These are phyloP conservation scores for Gallinago nigripennis DNA, from an alignment of 2,797 vertebrate genomes.

Conservation along the genomic window DNA sequence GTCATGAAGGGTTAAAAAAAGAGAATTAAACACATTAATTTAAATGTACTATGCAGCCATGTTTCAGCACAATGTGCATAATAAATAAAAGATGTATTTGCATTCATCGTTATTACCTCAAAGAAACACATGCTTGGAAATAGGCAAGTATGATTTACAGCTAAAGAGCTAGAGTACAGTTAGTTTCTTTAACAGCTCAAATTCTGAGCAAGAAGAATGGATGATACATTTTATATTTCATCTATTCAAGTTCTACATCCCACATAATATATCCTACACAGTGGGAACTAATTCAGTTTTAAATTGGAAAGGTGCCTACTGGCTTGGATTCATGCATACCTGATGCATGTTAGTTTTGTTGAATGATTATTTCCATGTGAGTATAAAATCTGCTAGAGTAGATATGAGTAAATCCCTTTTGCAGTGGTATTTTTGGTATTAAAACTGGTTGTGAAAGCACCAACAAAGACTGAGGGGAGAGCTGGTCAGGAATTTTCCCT, in stretches of 20 bases:
- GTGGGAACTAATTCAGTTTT: neutral
- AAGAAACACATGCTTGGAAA: neutral
- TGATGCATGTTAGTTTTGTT: neutral
- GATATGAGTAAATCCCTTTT: neutral
- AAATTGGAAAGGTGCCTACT: neutral
- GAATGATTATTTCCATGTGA: neutral
- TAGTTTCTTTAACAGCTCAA: neutral
- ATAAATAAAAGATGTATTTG: neutral
- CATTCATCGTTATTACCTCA: rapidly evolving
- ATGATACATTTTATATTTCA: neutral
- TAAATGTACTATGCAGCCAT: neutral
- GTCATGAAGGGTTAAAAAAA: neutral
- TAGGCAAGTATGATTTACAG: neutral
- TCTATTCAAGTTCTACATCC: neutral
- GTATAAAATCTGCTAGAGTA: neutral
- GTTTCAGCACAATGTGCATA: neutral
- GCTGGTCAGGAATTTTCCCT: neutral
- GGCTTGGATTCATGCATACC: neutral
- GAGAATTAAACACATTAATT: neutral
- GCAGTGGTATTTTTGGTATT: neutral
- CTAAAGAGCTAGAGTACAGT: neutral
- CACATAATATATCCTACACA: neutral
- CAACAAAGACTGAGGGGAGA: neutral
- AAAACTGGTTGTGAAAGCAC: slow-evolving; percentile 8
- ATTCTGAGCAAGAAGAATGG: neutral